Conservation (phyloP, 2,888 invertebrate species). For the Volucella bombylans region DNA sequence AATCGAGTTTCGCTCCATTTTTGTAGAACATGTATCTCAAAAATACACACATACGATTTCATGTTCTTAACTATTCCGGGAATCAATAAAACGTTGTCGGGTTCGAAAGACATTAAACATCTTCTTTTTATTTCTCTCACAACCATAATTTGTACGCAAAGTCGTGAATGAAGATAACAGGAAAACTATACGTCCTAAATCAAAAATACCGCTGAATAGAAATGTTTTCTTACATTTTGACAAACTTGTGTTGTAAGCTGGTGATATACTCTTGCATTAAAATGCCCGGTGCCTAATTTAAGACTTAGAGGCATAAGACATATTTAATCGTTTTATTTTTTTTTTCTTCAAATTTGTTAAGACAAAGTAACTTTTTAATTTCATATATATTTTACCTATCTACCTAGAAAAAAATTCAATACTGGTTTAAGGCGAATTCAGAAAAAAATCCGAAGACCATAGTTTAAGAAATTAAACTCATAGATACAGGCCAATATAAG, state of each 20-base stretch:
- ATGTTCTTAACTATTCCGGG: conserved; percentile 29
- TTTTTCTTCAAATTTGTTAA: too few relatives aligned
- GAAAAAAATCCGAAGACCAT: too few relatives aligned
- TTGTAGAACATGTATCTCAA: not conserved
- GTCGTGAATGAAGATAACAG: conserved; percentile 16
- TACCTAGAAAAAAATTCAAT: too few relatives aligned
- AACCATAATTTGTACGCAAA: conserved; percentile 30
- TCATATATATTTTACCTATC: too few relatives aligned
- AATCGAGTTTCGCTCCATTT: conserved; percentile 9
- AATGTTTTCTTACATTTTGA: conserved; percentile 1
- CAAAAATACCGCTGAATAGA: conserved; percentile 14
- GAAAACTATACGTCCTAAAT: conserved; percentile 35
- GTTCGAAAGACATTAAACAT: conserved; percentile 37
- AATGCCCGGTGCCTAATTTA: too few relatives aligned
- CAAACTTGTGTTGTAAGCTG: not conserved
- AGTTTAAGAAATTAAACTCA: too few relatives aligned
- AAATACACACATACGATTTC: conserved; percentile 25
- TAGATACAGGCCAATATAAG: too few relatives aligned
- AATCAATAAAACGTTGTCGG: conserved; percentile 51
- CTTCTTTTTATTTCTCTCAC: conserved; percentile 35
- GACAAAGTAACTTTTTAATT: too few relatives aligned
- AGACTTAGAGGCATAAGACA: too few relatives aligned
- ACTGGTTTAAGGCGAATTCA: too few relatives aligned
- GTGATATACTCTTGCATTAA: too few relatives aligned
- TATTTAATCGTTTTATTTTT: too few relatives aligned